Evolutionary conservation across 2,797 vertebrate species (phyloP).

Genomic region (Momotus momota): DNA sequence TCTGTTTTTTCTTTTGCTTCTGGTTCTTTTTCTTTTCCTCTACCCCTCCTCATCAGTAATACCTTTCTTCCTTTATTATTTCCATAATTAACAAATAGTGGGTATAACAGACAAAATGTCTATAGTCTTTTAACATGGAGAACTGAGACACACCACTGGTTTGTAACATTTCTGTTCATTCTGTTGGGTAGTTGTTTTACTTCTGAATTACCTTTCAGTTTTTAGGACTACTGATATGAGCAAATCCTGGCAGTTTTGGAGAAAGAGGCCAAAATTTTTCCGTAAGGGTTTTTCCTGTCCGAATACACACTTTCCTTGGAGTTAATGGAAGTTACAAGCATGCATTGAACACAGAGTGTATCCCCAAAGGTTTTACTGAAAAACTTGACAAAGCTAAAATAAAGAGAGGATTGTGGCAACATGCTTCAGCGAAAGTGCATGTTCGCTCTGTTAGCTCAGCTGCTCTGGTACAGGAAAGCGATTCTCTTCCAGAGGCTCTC

Average conservation of each 20-base stretch:
- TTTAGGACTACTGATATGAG: background rate
- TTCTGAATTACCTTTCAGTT: background rate
- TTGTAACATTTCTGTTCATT: background rate
- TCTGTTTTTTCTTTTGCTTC: background rate
- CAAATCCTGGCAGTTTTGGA: background rate
- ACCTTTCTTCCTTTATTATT: background rate
- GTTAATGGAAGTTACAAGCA: background rate
- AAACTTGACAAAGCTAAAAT: conserved; percentile 28
- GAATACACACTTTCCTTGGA: background rate
- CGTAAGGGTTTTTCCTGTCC: background rate
- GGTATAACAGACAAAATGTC: background rate
- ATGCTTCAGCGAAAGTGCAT: conserved; percentile 9
- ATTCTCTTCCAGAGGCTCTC: background rate
- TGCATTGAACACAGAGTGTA: background rate
- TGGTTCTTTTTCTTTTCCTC: background rate
- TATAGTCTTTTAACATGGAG: background rate
- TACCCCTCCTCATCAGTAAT: background rate
- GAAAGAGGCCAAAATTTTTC: background rate
- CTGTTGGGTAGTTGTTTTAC: background rate
- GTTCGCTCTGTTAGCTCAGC: conserved; percentile 34
- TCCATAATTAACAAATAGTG: background rate
- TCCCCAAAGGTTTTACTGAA: background rate
- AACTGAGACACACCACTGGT: background rate
- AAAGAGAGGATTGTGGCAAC: background rate
- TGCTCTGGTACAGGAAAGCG: background rate